Base-by-base conservation (phyloP, 2,113 vertebrate species). In the Burhinus bistriatus region DNA sequence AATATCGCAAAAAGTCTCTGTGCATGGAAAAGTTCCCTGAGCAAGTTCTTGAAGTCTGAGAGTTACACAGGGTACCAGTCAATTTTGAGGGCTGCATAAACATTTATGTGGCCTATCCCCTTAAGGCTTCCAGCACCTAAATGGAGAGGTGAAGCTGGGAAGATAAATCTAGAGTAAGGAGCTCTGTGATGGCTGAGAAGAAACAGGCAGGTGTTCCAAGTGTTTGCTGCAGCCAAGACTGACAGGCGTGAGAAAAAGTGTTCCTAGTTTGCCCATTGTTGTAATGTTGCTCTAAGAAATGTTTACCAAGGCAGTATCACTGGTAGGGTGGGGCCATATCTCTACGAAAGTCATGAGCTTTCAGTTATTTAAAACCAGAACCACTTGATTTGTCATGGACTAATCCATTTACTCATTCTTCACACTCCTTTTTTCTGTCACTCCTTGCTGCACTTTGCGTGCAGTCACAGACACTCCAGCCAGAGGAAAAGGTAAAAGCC, bases 161-260 rank as follows among this genome's bases (percentile, higher is more conserved):
- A 95, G 76, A 95, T 94, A 95, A 96, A 97, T 92, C 77, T 92
- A 86, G 75, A 96, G 51, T 90, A 95, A 92, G 76, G n/a, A 89
- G 72, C 51, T 91, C 64, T 45, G 25, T 92, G 89, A 70, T 5
- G 4, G 64, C 45, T 94, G 94, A 96, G 61, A 91, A 92, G 83
- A 70, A 92, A 65, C 65, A 81, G 72, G 42, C 93, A 95, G 93
- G 94, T 97, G 95, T 42, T 78, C 19, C 76, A 80, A 86, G 36
- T 10, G 62, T 66, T 87, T 91, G 72, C 86, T 89, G 62, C 36
- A 90, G 34, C 44, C 1, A 0, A 83, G 76, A 66, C 38, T 92
- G 91, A 89, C 76, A 94, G 59, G 91, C 94, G 93, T 91, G 89
- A 87, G 72, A 95, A 89, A 96, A 84, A 64, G 1, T 38, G n/a